phyloP scores from a whole-genome alignment of 1,140 invertebrate species.

The Drosophila sp. region DNA sequence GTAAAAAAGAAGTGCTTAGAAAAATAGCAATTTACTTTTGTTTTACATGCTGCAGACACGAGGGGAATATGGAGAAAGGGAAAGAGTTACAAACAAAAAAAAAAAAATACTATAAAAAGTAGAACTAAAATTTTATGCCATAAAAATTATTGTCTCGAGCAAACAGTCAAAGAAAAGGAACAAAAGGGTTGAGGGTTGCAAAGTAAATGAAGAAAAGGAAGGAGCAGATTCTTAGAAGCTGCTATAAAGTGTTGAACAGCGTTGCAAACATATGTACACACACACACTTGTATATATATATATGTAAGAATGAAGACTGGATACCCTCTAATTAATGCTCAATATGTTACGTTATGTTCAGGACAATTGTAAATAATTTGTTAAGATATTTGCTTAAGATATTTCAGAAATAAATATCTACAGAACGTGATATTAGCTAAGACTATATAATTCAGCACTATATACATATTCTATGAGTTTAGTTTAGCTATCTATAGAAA shows the following conservation, averaged over 20 bases:
- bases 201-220: conserved; percentile 2
- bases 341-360: no score
- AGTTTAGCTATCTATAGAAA: no score
- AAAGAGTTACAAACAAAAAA: background rate
- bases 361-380: no score
- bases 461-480: no score
- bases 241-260: conserved; percentile 16
- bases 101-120: conserved; percentile 57
- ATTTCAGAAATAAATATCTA: no score
- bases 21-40: conserved; percentile 79
- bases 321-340: no score
- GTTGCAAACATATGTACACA: no score
- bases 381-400: no score
- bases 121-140: conserved; percentile 75
- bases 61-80: background rate
- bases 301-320: no score
- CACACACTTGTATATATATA: no score
- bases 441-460: no score
- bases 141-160: conserved; percentile 75
- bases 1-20: conserved; percentile 71
- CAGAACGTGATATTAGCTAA: background rate
- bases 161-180: conserved; percentile 2
- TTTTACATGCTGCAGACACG: conserved; percentile 52
- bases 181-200: conserved; percentile 18
- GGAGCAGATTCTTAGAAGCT: no score